A percentile compares a stretch with the other conserved stretches of the same genome.
Conservation (phyloP, 2,797 vertebrate species). For the Eulemur rubriventer region DNA sequence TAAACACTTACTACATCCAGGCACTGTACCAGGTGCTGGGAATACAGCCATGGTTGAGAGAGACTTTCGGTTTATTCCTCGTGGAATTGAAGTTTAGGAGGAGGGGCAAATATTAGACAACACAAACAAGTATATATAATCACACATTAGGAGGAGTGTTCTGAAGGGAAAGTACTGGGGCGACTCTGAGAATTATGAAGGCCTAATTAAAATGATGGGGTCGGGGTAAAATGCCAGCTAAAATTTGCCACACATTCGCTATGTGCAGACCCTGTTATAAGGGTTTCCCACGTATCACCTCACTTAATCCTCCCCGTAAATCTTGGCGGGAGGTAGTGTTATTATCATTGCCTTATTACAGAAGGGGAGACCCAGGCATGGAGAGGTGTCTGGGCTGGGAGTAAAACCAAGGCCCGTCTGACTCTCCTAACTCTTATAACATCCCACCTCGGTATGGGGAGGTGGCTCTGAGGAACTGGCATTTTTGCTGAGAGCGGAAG, state of each 20-base stretch:
- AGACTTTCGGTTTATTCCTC: constrained; percentile 30
- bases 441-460: not conserved
- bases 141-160: not conserved
- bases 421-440: not conserved
- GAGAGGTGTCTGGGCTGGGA: not conserved
- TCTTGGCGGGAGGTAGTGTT: not conserved
- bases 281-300: not conserved
- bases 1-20: constrained; percentile 60
- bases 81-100: constrained; percentile 36
- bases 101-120: not conserved
- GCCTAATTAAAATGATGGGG: not conserved
- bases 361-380: not conserved
- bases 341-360: not conserved
- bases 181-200: not conserved
- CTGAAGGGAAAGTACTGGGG: not conserved
- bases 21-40: constrained; percentile 35
- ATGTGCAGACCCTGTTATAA: not conserved
- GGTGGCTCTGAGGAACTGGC: not conserved
- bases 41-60: constrained; percentile 31
- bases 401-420: not conserved
- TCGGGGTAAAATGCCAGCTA: not conserved
- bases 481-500: not conserved
- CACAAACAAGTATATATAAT: constrained; percentile 1
- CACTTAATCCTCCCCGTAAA: not conserved
- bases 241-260: not conserved